Evolutionary conservation across 2,888 invertebrate species (phyloP).

Genomic region (Xestia c-nigrum): DNA sequence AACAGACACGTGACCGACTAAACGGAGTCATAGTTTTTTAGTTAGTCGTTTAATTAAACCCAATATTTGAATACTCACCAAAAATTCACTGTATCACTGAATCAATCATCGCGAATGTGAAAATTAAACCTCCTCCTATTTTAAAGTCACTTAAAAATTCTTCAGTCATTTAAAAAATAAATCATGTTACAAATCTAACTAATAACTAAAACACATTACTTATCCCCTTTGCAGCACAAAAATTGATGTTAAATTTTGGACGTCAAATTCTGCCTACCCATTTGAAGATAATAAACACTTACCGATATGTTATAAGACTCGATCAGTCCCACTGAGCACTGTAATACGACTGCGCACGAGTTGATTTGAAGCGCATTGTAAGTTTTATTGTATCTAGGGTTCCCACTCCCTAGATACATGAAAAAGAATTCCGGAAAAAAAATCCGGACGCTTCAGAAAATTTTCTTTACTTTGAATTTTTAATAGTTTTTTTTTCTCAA

Average conservation of each 20-base stretch:
- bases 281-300: constrained; percentile 9
- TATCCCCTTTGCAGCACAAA: neutral
- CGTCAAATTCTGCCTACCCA: neutral
- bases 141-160: neutral
- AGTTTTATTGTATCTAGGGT: neutral
- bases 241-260: neutral
- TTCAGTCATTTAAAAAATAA: neutral
- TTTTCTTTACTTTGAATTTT: neutral
- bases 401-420: neutral
- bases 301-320: constrained; percentile 8
- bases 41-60: too few relatives aligned
- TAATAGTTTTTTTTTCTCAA: too few relatives aligned
- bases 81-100: neutral
- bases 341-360: constrained; percentile 28
- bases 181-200: neutral
- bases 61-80: neutral
- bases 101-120: neutral
- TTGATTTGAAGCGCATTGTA: constrained; percentile 1
- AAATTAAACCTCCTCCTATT: neutral
- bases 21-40: too few relatives aligned
- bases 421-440: neutral
- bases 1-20: too few relatives aligned
- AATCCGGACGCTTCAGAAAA: neutral
- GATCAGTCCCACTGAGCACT: constrained; percentile 34
- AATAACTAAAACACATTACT: neutral